Percentiles rank a stretch among this genome's conserved stretches.
Conservation (phyloP, 92 coral and sea anemone species). For the Metridium senile region DNA sequence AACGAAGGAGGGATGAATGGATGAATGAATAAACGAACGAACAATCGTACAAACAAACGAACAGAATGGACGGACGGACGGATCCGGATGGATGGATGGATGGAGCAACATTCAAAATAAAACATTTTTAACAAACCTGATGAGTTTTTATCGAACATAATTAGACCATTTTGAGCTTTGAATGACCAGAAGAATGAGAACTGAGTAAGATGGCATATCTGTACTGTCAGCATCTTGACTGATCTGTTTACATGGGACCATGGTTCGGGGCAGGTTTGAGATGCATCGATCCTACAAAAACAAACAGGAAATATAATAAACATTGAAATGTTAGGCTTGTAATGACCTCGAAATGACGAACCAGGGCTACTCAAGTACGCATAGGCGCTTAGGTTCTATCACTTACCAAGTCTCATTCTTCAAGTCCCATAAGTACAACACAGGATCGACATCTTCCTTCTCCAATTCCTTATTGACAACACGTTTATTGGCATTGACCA, state of each 20-base stretch:
- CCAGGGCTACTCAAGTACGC: no score
- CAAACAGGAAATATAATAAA: no score
- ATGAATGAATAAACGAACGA: no score
- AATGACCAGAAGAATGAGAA: conserved; percentile 95
- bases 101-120: no score
- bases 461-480: conserved; percentile 76
- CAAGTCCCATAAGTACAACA: conserved; percentile 83
- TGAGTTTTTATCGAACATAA: conserved; percentile 72
- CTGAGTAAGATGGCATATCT: conserved; percentile 95
- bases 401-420: conserved; percentile 86
- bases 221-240: conserved; percentile 83
- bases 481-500: conserved; percentile 76
- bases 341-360: no score
- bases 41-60: no score
- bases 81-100: no score
- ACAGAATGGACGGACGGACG: no score
- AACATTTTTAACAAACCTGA: conserved; percentile 52
- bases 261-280: conserved; percentile 87
- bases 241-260: conserved; percentile 87
- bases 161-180: conserved; percentile 76
- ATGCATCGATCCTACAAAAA: conserved; percentile 81
- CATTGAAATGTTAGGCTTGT: no score
- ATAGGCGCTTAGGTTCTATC: neutral
- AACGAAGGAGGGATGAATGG: no score
- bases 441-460: conserved; percentile 85